These are phyloP conservation scores for Alosa sapidissima DNA, from an alignment of 2,797 vertebrate genomes.

Conservation along the genomic window DNA sequence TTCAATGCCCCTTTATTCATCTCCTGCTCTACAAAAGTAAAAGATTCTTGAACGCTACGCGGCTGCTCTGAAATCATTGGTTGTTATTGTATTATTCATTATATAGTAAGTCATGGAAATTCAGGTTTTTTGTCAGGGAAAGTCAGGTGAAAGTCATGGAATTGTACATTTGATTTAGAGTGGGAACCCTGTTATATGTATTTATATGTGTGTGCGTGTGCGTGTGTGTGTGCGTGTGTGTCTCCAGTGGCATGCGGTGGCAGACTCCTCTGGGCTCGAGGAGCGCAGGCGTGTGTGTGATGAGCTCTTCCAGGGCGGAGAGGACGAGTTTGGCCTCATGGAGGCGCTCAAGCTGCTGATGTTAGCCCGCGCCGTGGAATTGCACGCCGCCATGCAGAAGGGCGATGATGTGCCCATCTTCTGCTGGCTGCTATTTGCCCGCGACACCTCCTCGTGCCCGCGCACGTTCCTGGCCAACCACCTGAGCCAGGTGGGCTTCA, in stretches of 20 bases:
- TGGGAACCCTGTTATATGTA: too few relatives aligned
- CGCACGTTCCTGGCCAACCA: conserved; percentile 90
- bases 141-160: too few relatives aligned
- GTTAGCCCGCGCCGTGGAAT: conserved; percentile 83
- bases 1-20: too few relatives aligned
- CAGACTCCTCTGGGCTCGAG: conserved; percentile 66
- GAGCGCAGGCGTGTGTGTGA: conserved; percentile 84
- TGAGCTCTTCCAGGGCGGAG: conserved; percentile 82
- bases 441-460: conserved; percentile 88
- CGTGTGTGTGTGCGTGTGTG: conserved; percentile 23
- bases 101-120: too few relatives aligned
- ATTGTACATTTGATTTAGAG: too few relatives aligned
- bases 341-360: conserved; percentile 96
- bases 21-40: too few relatives aligned
- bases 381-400: conserved; percentile 79
- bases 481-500: conserved; percentile 89
- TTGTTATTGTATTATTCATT: too few relatives aligned
- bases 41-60: too few relatives aligned
- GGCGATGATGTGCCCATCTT: conserved; percentile 89
- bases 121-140: too few relatives aligned
- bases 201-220: conserved; percentile 3
- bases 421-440: conserved; percentile 93
- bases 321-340: conserved; percentile 89
- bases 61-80: too few relatives aligned
- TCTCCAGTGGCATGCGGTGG: conserved; percentile 81